A percentile compares a stretch with the other conserved stretches of the same genome.
These are phyloP conservation scores for Eupithecia dodoneata DNA, from an alignment of 2,888 invertebrate species.

Conservation along the genomic window DNA sequence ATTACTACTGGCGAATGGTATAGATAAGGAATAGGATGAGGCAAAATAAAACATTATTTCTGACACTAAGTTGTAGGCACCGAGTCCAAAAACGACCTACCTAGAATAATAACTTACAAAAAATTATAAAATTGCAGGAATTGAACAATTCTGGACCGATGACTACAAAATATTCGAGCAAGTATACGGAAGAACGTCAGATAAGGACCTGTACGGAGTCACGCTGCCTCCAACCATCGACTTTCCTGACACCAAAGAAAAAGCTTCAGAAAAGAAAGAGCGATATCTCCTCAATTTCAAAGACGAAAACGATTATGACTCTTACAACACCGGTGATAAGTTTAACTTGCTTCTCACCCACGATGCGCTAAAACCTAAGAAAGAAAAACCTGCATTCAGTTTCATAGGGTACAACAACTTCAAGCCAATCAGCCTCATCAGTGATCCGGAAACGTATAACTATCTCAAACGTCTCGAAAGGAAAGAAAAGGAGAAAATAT, in stretches of 20 bases:
- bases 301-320: constrained; percentile 50
- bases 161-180: constrained; percentile 75
- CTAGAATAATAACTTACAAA: not conserved
- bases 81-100: not conserved
- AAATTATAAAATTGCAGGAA: constrained; percentile 56
- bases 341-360: constrained; percentile 53
- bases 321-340: constrained; percentile 54
- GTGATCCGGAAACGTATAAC: constrained; percentile 70
- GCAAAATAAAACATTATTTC: not conserved
- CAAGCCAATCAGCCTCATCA: constrained; percentile 67
- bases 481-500: constrained; percentile 55
- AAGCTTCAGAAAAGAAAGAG: constrained; percentile 67
- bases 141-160: constrained; percentile 75
- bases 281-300: constrained; percentile 50
- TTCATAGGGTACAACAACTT: constrained; percentile 66
- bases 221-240: constrained; percentile 59
- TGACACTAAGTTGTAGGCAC: not conserved
- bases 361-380: constrained; percentile 40
- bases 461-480: constrained; percentile 71
- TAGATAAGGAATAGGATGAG: not conserved
- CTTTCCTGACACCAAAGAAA: constrained; percentile 48
- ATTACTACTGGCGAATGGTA: not conserved
- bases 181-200: constrained; percentile 76
- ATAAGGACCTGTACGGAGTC: constrained; percentile 69
- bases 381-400: constrained; percentile 56